Evolutionary conservation across 2,113 vertebrate genomes (phyloP).

Genomic region (Aptenodytes patagonicus): DNA sequence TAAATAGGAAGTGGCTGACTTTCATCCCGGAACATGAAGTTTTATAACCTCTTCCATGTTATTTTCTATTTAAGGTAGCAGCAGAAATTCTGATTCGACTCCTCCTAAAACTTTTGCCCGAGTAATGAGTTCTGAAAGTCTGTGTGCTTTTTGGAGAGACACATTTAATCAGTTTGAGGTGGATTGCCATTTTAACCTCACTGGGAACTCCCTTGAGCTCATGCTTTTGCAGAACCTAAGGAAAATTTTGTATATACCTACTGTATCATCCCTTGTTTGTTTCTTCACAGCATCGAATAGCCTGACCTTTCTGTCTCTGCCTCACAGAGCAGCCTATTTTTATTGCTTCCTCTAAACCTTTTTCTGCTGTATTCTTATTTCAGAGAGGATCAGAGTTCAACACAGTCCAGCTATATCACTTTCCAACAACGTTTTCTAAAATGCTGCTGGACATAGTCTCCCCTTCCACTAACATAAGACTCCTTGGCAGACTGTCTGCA

Average conservation of each 20-base stretch:
- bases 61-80: background rate
- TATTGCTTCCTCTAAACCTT: background rate
- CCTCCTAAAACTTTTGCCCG: background rate
- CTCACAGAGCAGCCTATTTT: background rate
- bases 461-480: background rate
- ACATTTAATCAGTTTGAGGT: background rate
- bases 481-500: background rate
- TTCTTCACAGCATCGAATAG: slow-evolving; percentile 2
- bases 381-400: background rate
- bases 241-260: slow-evolving; percentile 22
- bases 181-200: slow-evolving; percentile 4
- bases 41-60: slow-evolving; percentile 2
- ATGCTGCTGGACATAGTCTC: background rate
- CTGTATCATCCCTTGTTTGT: background rate
- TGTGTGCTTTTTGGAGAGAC: background rate
- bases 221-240: background rate
- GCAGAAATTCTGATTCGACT: background rate
- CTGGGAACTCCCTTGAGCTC: background rate
- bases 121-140: slow-evolving; percentile 18
- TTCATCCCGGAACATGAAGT: slow-evolving; percentile 17
- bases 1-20: background rate
- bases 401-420: background rate
- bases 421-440: background rate
- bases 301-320: slow-evolving; percentile 34
- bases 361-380: background rate